Evolutionary conservation across 2,888 invertebrate species (phyloP), one percentile per base, ranked within the genome.

Genomic region (Andrena haemorrhoa): DNA sequence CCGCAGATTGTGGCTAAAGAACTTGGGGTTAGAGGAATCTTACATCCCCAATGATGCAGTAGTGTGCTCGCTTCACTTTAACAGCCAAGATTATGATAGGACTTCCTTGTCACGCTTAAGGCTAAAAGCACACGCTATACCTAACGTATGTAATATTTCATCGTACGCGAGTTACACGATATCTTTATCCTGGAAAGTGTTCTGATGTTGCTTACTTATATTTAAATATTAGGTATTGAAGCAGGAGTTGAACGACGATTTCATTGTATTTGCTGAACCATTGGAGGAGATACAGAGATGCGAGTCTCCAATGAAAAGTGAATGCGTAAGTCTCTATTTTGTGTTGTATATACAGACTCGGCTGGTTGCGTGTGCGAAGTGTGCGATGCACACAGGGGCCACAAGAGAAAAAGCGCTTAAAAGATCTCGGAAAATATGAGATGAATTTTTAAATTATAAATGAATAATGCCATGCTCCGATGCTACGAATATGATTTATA

Each of bases 1-100:
- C 2, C 53, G 53, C 53, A 20, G 53, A 20, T 53, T 53, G 20
- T 53, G 53, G 53, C 53, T 53, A 53, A 53, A n/a, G n/a, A 53
- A 53, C 20, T 53, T 53, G 20, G 53, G 53, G 20, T 53, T 53
- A 53, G 20, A 20, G 53, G 53, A 53, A 53, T 53, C 20, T 23
- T 53, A 20, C 23, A 20, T 20, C 8, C 53, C 20, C 23, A 53
- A 23, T n/a, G 20, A 53, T 53, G 53, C 53, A 53, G 53, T 53
- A 8, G 53, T 53, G 20, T 53, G 53, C 8, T 53, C 53, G 0
- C 53, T 53, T 53, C 53, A 53, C 23, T 53, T 53, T 23, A 7
- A 53, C n/a, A 53, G 20, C 53, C 8, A 53, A 20, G 53, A 53
- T 23, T 53, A 20, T 2, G 53, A 53, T 53, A 53, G 20, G 20